Conservation (phyloP, 2,797 vertebrate species). For the Aulostomus chinensis region DNA sequence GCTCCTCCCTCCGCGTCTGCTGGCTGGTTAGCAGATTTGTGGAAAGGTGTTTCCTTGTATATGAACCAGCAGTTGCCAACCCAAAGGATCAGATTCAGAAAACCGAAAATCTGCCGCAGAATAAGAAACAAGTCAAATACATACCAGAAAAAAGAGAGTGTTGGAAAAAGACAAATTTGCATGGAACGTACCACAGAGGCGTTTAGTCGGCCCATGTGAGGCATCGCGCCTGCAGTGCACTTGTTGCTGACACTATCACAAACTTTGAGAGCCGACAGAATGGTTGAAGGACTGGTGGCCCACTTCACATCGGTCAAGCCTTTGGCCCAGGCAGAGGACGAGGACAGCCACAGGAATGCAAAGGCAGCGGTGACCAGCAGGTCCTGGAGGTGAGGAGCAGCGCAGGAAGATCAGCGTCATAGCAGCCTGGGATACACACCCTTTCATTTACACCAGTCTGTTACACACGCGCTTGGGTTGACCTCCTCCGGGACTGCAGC, state of each 20-base stretch:
- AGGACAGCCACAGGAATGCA: constrained; percentile 91
- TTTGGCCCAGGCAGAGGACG: constrained; percentile 93
- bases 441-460: constrained; percentile 61
- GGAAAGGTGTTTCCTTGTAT: constrained; percentile 93
- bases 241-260: not conserved
- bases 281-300: constrained; percentile 71
- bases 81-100: constrained; percentile 94
- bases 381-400: constrained; percentile 76
- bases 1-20: constrained; percentile 39
- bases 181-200: constrained; percentile 88
- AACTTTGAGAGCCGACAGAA: fast-evolving
- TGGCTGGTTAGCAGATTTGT: constrained; percentile 68
- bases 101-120: constrained; percentile 87
- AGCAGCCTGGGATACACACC: constrained; percentile 27
- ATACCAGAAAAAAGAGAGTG: too few relatives aligned
- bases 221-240: constrained; percentile 72
- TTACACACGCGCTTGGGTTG: constrained; percentile 33
- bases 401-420: not conserved
- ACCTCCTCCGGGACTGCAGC: constrained; percentile 26
- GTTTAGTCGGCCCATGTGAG: constrained; percentile 90
- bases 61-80: constrained; percentile 95
- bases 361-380: constrained; percentile 87
- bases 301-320: constrained; percentile 88
- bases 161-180: not conserved
- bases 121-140: not conserved